A percentile compares a stretch with the other conserved stretches of the same genome.
phyloP scores from a whole-genome alignment of 2,888 invertebrate species.

The Microctonus aethiopoides region DNA sequence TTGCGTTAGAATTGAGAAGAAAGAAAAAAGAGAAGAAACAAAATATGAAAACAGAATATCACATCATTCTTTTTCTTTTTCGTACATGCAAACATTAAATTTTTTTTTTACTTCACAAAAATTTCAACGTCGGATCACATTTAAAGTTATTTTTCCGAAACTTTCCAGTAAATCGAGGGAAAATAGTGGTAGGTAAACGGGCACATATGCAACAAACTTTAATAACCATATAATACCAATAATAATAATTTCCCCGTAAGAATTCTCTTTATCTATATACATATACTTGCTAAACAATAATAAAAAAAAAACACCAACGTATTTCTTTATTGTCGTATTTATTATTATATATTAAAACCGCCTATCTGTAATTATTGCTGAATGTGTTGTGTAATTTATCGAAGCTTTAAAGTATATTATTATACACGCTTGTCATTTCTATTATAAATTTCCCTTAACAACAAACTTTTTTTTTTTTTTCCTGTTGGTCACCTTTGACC shows the following conservation, averaged over 20 bases:
- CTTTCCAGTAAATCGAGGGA: constrained; percentile 67
- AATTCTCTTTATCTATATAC: constrained; percentile 54
- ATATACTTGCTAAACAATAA: constrained; percentile 3
- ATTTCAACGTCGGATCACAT: constrained; percentile 50
- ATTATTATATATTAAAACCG: constrained; percentile 35
- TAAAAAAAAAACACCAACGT: constrained; percentile 42
- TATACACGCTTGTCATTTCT: constrained; percentile 54
- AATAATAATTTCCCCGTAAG: constrained; percentile 41
- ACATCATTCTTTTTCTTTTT: neutral
- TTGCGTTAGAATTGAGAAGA: neutral
- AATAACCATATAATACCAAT: constrained; percentile 29
- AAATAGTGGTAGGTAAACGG: constrained; percentile 65
- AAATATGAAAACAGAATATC: neutral
- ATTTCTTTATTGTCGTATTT: constrained; percentile 43
- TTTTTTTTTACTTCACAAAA: too few species aligned
- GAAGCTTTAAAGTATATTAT: constrained; percentile 53
- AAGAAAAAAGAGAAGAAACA: neutral
- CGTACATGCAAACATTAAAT: neutral
- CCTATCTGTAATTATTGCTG: constrained; percentile 59
- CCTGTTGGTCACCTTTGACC: constrained; percentile 21
- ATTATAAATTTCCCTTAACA: constrained; percentile 35
- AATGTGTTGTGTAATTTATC: constrained; percentile 56
- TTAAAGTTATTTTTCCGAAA: constrained; percentile 63
- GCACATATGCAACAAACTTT: constrained; percentile 47
- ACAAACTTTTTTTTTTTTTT: constrained; percentile 36